These are phyloP conservation scores for Metopia argyrocephala DNA, from an alignment of 2,888 invertebrate genomes.

Conservation along the genomic window DNA sequence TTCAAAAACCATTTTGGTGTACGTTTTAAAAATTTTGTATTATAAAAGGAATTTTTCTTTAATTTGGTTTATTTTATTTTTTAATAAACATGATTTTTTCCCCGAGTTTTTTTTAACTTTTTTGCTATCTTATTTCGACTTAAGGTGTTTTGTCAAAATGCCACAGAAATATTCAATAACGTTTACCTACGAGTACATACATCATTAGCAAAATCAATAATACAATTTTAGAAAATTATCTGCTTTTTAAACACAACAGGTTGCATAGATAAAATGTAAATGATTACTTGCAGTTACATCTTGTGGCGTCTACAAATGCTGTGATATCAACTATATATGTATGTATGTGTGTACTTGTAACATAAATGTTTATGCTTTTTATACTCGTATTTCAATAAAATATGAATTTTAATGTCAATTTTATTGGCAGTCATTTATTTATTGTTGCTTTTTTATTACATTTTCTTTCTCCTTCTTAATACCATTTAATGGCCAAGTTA, in stretches of 20 bases:
- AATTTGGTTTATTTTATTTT: no score
- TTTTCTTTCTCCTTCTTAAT: conserved; percentile 42
- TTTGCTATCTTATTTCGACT: no score
- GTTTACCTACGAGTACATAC: no score
- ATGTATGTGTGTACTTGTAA: not conserved
- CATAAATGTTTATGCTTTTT: conserved; percentile 16
- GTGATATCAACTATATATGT: conserved; percentile 24
- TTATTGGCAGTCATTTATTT: conserved; percentile 61
- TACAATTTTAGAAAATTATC: conserved; percentile 24
- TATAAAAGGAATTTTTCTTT: no score
- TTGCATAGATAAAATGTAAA: conserved; percentile 20
- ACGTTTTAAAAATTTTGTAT: no score
- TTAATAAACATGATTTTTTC: no score
- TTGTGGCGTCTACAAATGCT: not conserved
- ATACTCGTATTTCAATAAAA: conserved; percentile 32
- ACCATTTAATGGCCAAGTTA: conserved; percentile 35
- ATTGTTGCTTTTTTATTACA: conserved; percentile 48
- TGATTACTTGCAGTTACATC: not conserved
- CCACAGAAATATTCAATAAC: no score
- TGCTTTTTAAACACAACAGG: conserved; percentile 42
- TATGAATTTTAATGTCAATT: conserved; percentile 59
- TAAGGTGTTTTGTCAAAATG: no score
- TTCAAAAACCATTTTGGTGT: no score
- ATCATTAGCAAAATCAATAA: no score
- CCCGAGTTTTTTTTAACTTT: no score